phyloP scores from a whole-genome alignment of 2,888 invertebrate genomes.

The Litoditis marina region DNA sequence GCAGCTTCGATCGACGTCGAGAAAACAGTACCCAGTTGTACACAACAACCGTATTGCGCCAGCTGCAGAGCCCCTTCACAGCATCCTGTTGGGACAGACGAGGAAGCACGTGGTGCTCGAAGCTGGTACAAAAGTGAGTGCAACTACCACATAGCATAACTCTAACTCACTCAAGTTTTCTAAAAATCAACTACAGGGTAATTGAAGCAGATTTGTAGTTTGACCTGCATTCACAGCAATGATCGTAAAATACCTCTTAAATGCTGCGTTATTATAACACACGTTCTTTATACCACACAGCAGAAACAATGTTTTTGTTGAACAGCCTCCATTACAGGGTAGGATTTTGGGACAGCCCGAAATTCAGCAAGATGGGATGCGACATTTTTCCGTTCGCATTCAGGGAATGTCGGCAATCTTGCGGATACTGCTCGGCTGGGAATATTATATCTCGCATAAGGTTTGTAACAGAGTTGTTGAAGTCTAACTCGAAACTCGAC shows the following conservation, averaged over 20 bases:
- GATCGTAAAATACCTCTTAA: too few relatives aligned
- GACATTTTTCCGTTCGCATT: constrained; percentile 55
- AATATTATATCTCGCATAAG: constrained; percentile 3
- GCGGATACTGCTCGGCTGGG: constrained; percentile 53
- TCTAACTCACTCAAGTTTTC: too few relatives aligned
- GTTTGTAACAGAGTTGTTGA: too few relatives aligned
- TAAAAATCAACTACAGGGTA: too few relatives aligned
- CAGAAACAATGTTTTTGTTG: background rate
- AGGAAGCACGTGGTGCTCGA: constrained; percentile 33
- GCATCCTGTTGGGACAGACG: constrained; percentile 34
- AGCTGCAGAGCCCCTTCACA: constrained; percentile 32
- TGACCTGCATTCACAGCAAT: too few relatives aligned
- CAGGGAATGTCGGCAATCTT: constrained; percentile 51
- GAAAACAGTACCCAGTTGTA: constrained; percentile 19
- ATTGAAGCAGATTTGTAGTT: too few relatives aligned
- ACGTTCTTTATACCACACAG: too few relatives aligned
- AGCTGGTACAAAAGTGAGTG: constrained; percentile 27
- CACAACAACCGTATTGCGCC: constrained; percentile 20
- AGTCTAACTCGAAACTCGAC: background rate
- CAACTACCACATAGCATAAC: too few relatives aligned
- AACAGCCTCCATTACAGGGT: constrained; percentile 36
- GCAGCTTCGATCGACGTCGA: constrained; percentile 34
- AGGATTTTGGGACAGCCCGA: constrained; percentile 36
- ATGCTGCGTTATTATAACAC: too few relatives aligned
- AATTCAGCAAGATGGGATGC: constrained; percentile 39